A percentile compares a stretch with the other conserved stretches of the same genome.
Conservation (phyloP, 2,888 invertebrate species). For the Aspidiotus rigidus region DNA sequence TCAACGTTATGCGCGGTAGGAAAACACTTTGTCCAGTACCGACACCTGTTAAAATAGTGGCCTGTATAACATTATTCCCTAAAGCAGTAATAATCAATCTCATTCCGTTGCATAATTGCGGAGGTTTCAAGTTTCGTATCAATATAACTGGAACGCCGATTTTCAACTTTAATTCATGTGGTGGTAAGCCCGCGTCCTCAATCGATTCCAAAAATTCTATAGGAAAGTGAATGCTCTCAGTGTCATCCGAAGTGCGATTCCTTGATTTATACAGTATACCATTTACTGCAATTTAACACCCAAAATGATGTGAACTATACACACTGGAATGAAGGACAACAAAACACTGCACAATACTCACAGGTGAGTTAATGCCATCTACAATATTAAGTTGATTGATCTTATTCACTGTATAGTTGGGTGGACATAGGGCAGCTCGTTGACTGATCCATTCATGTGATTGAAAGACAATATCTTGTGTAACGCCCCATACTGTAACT, state of each 20-base stretch:
- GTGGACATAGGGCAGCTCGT: too few relatives aligned
- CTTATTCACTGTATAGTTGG: too few relatives aligned
- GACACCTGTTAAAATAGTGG: slow-evolving; percentile 16
- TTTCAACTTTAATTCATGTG: slow-evolving; percentile 26
- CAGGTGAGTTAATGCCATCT: too few relatives aligned
- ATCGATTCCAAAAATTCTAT: slow-evolving; percentile 22
- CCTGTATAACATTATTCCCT: slow-evolving; percentile 20
- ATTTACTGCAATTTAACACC: slow-evolving; percentile 4
- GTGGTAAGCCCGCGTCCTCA: slow-evolving; percentile 11
- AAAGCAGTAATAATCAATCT: slow-evolving; percentile 10
- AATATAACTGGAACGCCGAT: slow-evolving; percentile 22
- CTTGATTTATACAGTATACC: slow-evolving; percentile 6
- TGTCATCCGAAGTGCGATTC: slow-evolving; percentile 12
- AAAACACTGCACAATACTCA: too few relatives aligned
- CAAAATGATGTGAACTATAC: too few relatives aligned
- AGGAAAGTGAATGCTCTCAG: slow-evolving; percentile 8
- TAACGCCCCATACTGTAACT: too few relatives aligned
- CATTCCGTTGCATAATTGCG: slow-evolving; percentile 30
- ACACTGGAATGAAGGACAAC: too few relatives aligned
- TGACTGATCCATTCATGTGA: too few relatives aligned
- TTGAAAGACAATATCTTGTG: too few relatives aligned
- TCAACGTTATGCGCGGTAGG: slow-evolving; percentile 39
- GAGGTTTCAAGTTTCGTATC: slow-evolving; percentile 23
- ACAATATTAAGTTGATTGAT: too few relatives aligned
- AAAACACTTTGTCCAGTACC: slow-evolving; percentile 35